Base-by-base conservation (phyloP, 2,888 invertebrate genomes). In the Ormyrus rosae region DNA sequence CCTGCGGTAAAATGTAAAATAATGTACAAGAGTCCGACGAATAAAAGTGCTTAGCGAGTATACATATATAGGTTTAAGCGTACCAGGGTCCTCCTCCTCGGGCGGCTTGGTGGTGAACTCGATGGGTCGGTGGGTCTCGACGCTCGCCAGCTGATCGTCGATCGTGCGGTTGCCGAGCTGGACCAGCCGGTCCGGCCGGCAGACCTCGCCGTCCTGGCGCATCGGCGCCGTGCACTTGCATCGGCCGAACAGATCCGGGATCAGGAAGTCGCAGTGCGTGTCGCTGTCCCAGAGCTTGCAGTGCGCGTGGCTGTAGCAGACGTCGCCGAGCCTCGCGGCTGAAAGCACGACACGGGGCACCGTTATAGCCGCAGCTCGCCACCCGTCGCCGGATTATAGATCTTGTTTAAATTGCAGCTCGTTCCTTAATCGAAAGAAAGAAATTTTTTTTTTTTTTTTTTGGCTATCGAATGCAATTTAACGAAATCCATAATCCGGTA, bases 281-380 rank as follows among this genome's bases (percentile, higher is more conserved):
- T 96, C 94, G 82, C 93, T 93, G 86, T 96, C 96, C 93, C 95
- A 96, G 87, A 97, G 93, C 81, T 95, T 94, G 89, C 97, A 98
- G 90, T 97, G 97, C 81, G 95, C 95, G 90, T 97, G 96, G 88
- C 96, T 96, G 91, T 97, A 96, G 90, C 97, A 98, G 58, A 97
- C 96, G 85, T 96, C 95, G 78, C 96, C 96, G 53, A 96, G 94
- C 87, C 94, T 94, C 34, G 97, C 96, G 86, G 97, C 97, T 97
- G 92, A 19, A 19, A 19, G 19, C 19, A 19, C 19, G 10, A 11
- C 0, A 13, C 45, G 51, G 34, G 2, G 50, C 50, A 2, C 19
- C n/a, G n/a, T 48, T 10, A 48, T 10, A 46, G 46, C 6, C 0
- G 48, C 9, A 48, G 45, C 10, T 10, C 0, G 45, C 63, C 56